phyloP scores from a whole-genome alignment of 2,888 invertebrate genomes.

The Hypena proboscidalis region DNA sequence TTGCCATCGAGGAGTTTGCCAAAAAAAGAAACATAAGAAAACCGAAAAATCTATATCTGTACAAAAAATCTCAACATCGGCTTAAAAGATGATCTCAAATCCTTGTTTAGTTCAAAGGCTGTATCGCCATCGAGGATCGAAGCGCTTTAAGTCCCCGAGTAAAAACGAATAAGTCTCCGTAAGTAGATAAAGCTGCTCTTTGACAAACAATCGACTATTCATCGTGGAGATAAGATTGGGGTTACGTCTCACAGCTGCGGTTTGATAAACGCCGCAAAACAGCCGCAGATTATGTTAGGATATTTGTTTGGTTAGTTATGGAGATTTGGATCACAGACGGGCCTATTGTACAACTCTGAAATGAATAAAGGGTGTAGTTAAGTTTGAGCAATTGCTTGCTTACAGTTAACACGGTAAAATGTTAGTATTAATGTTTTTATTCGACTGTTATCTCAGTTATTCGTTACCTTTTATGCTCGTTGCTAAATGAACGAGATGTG shows the following conservation, averaged over 20 bases:
- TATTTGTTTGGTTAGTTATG: constrained; percentile 37
- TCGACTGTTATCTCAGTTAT: too few relatives aligned
- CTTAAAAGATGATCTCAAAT: too few relatives aligned
- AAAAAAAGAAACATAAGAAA: too few relatives aligned
- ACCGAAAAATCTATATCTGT: too few relatives aligned
- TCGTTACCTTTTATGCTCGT: too few relatives aligned
- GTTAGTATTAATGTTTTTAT: too few relatives aligned
- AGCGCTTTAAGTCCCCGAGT: constrained; percentile 7
- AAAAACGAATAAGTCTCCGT: constrained; percentile 32
- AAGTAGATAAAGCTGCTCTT: constrained; percentile 34
- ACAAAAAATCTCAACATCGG: too few relatives aligned
- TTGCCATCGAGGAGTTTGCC: too few relatives aligned
- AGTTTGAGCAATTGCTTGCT: too few relatives aligned
- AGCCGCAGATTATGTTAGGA: constrained; percentile 37
- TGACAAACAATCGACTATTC: constrained; percentile 46
- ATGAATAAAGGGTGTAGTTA: too few relatives aligned
- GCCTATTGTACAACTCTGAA: too few relatives aligned
- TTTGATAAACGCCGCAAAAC: constrained; percentile 48
- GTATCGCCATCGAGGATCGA: background rate
- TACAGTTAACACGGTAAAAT: background rate
- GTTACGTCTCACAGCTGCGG: constrained; percentile 36
- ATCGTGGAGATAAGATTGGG: constrained; percentile 36
- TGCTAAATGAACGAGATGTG: too few relatives aligned
- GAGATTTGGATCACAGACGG: constrained; percentile 2
- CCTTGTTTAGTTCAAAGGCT: constrained; percentile 1